Percentiles rank a stretch among this genome's conserved stretches.
phyloP scores from a whole-genome alignment of 1,140 invertebrate genomes.

The Drosophila varians region DNA sequence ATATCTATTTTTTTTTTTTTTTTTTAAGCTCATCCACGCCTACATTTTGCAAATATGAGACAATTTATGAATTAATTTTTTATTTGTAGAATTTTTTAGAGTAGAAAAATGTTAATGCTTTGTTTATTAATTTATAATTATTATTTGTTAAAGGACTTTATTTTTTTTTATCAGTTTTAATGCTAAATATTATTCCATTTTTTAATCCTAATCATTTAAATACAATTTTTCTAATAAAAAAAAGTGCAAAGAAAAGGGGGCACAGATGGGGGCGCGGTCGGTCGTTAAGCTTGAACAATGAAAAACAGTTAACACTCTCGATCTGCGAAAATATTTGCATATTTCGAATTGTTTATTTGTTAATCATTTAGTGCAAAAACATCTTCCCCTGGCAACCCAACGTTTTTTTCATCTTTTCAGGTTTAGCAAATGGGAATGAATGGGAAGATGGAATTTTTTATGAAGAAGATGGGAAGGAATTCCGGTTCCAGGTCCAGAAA shows the following conservation, averaged over 20 bases:
- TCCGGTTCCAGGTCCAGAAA: background rate
- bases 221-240: too few relatives aligned
- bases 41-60: background rate
- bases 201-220: too few relatives aligned
- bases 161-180: too few relatives aligned
- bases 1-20: background rate
- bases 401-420: background rate
- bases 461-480: background rate
- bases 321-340: slow-evolving; percentile 33
- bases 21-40: slow-evolving; percentile 22
- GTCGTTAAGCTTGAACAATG: slow-evolving; percentile 29
- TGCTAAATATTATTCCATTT: too few relatives aligned
- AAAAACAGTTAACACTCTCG: slow-evolving; percentile 28
- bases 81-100: too few relatives aligned
- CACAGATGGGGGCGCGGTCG: slow-evolving; percentile 19
- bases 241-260: background rate
- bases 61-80: background rate
- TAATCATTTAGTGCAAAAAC: slow-evolving; percentile 5
- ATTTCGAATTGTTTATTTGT: slow-evolving; percentile 9
- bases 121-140: too few relatives aligned
- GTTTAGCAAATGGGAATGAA: too few relatives aligned
- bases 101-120: too few relatives aligned
- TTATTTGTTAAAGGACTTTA: too few relatives aligned
- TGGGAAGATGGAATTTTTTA: too few relatives aligned
- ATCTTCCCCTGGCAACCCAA: background rate